Base-by-base conservation (phyloP, 1,140 invertebrate species). In the Sycophila sp. region DNA sequence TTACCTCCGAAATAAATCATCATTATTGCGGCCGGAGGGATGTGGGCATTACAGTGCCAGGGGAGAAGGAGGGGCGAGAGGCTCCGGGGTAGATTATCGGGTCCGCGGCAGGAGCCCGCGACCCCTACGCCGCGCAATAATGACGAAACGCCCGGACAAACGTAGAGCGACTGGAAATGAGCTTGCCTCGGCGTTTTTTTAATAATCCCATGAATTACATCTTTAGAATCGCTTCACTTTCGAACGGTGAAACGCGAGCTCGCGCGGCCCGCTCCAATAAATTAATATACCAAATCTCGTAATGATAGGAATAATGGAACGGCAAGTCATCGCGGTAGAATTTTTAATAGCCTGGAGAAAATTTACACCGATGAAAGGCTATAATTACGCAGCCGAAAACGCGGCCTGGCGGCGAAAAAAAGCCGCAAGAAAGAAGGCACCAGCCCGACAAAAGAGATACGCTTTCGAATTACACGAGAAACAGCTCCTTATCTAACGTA, bases 1-100 rank as follows among this genome's bases (percentile, higher is more conserved):
- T 85, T 85, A 82, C 78, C 82, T 83, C 80, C 76, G 79, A 81
- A 81, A 84, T 85, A 85, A 85, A 85, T 85, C 82, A 85, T 85
- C 81, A 85, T 85, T 84, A 85, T 85, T 83, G 76, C 77, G 80
- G 77, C 77, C 75, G 75, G 75, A 80, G 80, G 81, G 80, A 82
- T 82, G 80, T 79, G n/a, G n/a, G 77, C 78, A 84, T 84, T 83
- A 83, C 80, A 77, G 77, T 73, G 6, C n/a, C 28, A 56, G 26
- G 26, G 51, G 42, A 24, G 13, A 26, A 66, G 47, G 24, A 32
- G 38, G 24, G 24, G 32, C 22, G 47, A 26, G 47, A 38, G 15
- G 11, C 17, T 2, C 8, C 11, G 24, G 53, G 65, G 65, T 47
- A 67, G 65, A 67, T 67, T 67, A 58, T 67, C 53, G 40, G n/a